Percentiles rank a stretch among this genome's conserved stretches.
phyloP scores from a whole-genome alignment of 1,140 invertebrate genomes.

The Archivesica marissinica region DNA sequence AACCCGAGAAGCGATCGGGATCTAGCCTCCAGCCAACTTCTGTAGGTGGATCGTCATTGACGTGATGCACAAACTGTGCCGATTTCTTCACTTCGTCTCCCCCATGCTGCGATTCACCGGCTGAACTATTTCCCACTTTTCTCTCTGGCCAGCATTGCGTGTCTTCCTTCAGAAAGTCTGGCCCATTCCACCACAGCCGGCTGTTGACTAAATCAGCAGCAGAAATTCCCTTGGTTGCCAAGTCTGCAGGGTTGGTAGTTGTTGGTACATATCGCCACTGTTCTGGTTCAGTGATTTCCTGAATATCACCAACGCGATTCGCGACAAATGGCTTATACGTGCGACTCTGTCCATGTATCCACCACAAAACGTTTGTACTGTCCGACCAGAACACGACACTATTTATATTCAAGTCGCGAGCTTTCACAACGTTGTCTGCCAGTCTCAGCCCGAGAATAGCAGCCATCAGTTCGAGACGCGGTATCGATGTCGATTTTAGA shows the following conservation, averaged over 20 bases:
- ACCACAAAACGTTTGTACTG: constrained; percentile 28
- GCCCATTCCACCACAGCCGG: constrained; percentile 5
- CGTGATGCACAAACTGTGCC: no score
- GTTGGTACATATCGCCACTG: constrained; percentile 35
- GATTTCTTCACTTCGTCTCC: background rate
- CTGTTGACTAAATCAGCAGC: background rate
- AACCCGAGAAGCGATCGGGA: background rate
- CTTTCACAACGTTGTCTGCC: background rate
- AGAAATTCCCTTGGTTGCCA: background rate
- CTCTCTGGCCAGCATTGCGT: background rate
- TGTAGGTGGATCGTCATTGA: no score
- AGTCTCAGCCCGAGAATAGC: constrained; percentile 1
- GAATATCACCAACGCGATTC: constrained; percentile 29
- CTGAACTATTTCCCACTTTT: background rate
- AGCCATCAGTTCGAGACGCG: constrained; percentile 1
- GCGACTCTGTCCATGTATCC: constrained; percentile 24
- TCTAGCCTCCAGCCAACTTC: background rate
- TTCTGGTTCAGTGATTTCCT: background rate
- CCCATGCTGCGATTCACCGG: background rate
- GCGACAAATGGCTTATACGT: constrained; percentile 30
- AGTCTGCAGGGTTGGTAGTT: background rate
- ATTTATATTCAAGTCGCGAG: background rate
- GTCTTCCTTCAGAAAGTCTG: background rate
- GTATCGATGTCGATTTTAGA: background rate
- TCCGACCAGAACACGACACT: constrained; percentile 35